Conservation (phyloP, 2,888 invertebrate species). For the Cosmia trapezina region DNA sequence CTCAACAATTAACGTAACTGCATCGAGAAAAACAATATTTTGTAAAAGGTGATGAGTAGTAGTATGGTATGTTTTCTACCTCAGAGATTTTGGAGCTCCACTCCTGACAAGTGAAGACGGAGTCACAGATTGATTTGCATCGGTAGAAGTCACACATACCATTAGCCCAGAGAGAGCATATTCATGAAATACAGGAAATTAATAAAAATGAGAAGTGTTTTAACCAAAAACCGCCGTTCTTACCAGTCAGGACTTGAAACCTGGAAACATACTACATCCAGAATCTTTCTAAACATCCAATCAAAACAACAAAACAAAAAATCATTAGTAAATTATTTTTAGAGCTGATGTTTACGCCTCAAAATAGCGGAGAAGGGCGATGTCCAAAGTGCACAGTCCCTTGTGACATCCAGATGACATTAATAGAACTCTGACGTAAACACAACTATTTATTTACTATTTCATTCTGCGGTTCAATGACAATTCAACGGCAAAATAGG, state of each 20-base stretch:
- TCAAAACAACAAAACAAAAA: not conserved
- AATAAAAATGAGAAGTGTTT: not conserved
- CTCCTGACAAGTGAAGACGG: not conserved
- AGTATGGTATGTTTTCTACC: not conserved
- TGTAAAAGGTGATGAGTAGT: not conserved
- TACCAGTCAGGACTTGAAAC: not conserved
- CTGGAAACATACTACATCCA: not conserved
- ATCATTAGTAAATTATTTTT: constrained; percentile 27
- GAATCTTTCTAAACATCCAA: too few species aligned
- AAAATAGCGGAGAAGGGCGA: constrained; percentile 61
- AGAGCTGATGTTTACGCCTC: constrained; percentile 42
- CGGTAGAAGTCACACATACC: not conserved
- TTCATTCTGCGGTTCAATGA: constrained; percentile 4
- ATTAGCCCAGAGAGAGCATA: not conserved
- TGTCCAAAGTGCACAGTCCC: constrained; percentile 63
- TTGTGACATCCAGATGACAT: constrained; percentile 47
- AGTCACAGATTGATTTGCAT: not conserved
- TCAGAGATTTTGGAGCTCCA: not conserved
- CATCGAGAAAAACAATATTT: too few species aligned
- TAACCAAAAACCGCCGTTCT: not conserved
- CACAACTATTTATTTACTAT: constrained; percentile 42
- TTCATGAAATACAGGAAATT: not conserved
- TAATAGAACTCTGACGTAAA: constrained; percentile 51
- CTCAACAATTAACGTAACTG: too few species aligned
- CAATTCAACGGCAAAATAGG: not conserved